Evolutionary conservation across 2,113 vertebrate species (phyloP).

Genomic region (Hippoglossus stenolepis): DNA sequence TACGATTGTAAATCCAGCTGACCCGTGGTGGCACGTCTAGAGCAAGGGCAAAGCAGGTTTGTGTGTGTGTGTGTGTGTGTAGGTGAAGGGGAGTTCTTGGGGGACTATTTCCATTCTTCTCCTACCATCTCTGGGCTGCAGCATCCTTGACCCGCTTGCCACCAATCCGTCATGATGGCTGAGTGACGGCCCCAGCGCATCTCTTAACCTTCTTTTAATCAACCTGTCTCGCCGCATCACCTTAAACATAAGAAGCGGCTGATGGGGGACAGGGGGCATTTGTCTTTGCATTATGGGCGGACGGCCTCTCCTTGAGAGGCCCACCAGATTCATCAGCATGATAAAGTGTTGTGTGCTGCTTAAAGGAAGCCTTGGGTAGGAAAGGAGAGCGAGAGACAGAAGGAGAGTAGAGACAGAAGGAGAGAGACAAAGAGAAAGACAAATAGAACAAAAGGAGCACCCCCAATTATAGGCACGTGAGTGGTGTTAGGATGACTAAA

Average conservation of each 20-base stretch:
- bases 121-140: conserved; percentile 32
- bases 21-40: conserved; percentile 25
- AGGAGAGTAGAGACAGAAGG: conserved; percentile 20
- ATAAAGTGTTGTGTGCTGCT: conserved; percentile 70
- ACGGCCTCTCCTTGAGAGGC: conserved; percentile 81
- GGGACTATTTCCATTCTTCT: conserved; percentile 39
- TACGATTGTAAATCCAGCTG: conserved; percentile 60
- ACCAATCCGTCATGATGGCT: conserved; percentile 69
- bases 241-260: conserved; percentile 76
- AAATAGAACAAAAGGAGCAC: conserved; percentile 23
- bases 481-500: conserved; percentile 6
- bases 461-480: conserved; percentile 13
- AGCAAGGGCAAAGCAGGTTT: conserved; percentile 10
- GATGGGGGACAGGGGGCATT: conserved; percentile 70
- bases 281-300: conserved; percentile 78
- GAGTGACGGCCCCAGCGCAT: conserved; percentile 75
- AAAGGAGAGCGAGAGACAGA: conserved; percentile 12
- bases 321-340: conserved; percentile 81
- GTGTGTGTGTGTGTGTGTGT: conserved; percentile 2
- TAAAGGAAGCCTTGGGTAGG: conserved; percentile 68
- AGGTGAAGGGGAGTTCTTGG: conserved; percentile 20
- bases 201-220: conserved; percentile 84
- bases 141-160: conserved; percentile 75
- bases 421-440: conserved; percentile 7
- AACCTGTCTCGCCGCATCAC: conserved; percentile 82